Evolutionary conservation across 2,888 invertebrate genomes (phyloP), one percentile per base, ranked within the genome.

Genomic region (Pammene aurita): DNA sequence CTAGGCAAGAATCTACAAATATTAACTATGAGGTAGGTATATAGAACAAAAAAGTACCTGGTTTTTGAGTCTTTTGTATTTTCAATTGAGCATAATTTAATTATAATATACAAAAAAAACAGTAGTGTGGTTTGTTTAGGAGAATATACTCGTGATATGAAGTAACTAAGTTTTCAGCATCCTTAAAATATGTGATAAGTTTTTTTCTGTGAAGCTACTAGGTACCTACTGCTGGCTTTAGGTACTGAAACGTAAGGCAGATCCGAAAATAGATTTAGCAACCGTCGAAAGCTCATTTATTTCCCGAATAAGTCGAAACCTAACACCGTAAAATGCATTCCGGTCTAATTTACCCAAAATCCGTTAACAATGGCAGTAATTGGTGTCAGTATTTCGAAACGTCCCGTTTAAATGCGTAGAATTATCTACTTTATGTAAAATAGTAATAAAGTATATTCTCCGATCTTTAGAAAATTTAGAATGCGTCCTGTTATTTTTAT

Each of bases 321-420:
- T 34, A 34, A 50, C 67, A 57, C 62, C 67, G 55, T 56, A 67
- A 63, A 67, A 46, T 64, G 57, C 63, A 52, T 58, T 68, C 50
- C 55, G 55, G 16, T 42, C 60, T 67, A 50, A 63, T 67, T 58
- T 52, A 50, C 50, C 14, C 50, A 63, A 68, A 68, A 64, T 44
- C 11, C 57, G 35, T 42, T 35, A 57, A 52, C 57, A 52, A 57
- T 26, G 5, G 10, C 11, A 10, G 16, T 35, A 67, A 62, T 62
- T 42, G 34, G 56, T 48, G 26, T 26, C 44, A 48, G 38, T 41
- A 26, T 35, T 42, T 14, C 16, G 14, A 48, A 67, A 41, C 7
- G 11, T 26, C 34, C 18, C 18, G 11, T 14, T 26, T 38, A 48
- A 61, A 58, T 38, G 46, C 26, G 16, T 16, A 9, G 42, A 35